Evolutionary conservation across 2,888 invertebrate species (phyloP).

Genomic region (Imbricaverruca yamaguchii): DNA sequence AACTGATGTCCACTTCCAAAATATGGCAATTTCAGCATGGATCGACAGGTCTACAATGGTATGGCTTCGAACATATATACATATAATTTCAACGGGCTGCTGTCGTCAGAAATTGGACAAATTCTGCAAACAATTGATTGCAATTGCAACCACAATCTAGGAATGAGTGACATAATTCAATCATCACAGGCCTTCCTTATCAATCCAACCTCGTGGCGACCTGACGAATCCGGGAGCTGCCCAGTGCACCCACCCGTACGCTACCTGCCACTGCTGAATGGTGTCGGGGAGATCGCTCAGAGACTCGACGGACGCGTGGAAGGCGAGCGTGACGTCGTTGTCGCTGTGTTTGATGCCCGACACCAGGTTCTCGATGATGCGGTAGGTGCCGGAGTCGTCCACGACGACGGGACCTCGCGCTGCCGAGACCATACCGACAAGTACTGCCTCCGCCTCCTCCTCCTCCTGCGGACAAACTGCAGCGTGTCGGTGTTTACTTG

Average conservation of each 20-base stretch:
- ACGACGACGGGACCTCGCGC: background rate
- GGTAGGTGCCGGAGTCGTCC: background rate
- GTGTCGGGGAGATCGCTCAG: background rate
- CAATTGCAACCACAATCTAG: background rate
- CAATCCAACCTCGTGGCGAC: background rate
- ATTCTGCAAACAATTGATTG: background rate
- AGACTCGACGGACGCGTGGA: background rate
- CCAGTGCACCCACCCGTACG: background rate
- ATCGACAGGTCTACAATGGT: too few relatives aligned
- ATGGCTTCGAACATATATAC: too few relatives aligned
- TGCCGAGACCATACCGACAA: background rate
- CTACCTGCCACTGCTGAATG: background rate
- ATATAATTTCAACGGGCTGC: too few relatives aligned
- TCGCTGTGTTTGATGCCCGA: too few relatives aligned
- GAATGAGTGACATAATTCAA: background rate
- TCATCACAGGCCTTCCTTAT: background rate
- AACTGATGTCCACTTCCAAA: too few relatives aligned
- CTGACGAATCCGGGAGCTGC: background rate
- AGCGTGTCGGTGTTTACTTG: background rate
- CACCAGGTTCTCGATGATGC: background rate
- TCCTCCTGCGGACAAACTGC: background rate
- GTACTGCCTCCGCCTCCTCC: background rate
- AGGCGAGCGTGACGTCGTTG: background rate
- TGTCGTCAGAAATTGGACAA: background rate
- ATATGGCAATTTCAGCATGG: too few relatives aligned